Evolutionary conservation across 2,113 vertebrate genomes (phyloP).

Genomic region (Tinamus guttatus): DNA sequence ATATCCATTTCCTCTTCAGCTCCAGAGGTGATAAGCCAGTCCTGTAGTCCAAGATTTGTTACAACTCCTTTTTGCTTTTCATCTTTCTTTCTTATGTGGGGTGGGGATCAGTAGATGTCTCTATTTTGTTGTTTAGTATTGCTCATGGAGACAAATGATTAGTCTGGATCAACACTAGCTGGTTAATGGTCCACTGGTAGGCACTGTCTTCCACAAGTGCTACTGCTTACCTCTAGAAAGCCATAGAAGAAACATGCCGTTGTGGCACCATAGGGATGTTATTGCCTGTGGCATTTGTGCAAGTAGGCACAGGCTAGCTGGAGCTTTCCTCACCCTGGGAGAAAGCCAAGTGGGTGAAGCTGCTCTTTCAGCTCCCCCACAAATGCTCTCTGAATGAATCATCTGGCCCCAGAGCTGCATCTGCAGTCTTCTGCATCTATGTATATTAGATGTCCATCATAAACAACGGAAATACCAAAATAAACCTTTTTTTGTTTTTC

Average conservation of each 20-base stretch:
- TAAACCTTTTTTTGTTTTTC: background rate
- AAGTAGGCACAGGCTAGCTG: background rate
- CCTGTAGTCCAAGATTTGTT: background rate
- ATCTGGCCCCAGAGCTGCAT: background rate
- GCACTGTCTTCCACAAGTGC: background rate
- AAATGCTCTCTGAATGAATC: background rate
- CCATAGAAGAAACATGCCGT: background rate
- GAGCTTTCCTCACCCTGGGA: background rate
- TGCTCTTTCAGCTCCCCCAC: background rate
- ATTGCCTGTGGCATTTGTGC: background rate
- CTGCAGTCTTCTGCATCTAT: background rate
- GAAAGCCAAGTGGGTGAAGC: background rate
- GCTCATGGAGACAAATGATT: background rate
- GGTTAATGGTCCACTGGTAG: background rate
- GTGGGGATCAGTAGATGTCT: accelerated
- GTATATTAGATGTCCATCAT: background rate
- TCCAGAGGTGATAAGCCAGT: background rate
- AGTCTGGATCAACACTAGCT: too few relatives aligned
- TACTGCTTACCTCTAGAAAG: background rate
- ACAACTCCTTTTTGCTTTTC: background rate
- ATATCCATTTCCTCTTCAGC: background rate
- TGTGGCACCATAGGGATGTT: background rate
- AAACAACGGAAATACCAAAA: background rate
- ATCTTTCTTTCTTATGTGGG: background rate
- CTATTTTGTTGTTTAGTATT: background rate